Conservation (phyloP, 2,113 vertebrate species). For the Ictidomys tridecemlineatus region DNA sequence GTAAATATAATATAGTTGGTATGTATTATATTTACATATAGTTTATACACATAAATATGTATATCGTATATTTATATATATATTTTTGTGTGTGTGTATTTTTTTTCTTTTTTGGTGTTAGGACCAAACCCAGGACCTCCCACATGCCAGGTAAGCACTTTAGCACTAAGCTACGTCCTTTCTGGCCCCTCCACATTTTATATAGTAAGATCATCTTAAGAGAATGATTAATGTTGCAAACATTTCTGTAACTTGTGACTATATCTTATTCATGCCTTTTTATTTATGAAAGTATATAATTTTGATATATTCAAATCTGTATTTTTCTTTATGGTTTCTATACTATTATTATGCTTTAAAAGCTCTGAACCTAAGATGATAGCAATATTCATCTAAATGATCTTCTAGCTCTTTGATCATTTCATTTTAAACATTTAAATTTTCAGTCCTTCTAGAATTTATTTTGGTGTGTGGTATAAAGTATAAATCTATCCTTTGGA, state of each 20-base stretch:
- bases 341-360: not conserved
- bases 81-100: not conserved
- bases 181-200: not conserved
- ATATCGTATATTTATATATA: not conserved
- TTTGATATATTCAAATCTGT: not conserved
- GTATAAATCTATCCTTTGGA: not conserved
- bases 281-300: not conserved
- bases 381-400: not conserved
- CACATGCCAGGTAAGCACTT: not conserved
- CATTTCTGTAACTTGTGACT: not conserved
- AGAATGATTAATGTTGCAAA: not conserved
- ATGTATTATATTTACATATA: not conserved
- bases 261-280: not conserved
- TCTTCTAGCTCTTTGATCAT: conserved; percentile 11
- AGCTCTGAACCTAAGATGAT: conserved; percentile 14
- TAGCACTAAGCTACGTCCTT: not conserved
- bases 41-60: not conserved
- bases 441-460: not conserved
- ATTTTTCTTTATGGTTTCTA: conserved; percentile 9
- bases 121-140: not conserved
- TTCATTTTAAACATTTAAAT: conserved; percentile 46
- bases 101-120: not conserved
- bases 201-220: not conserved
- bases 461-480: not conserved
- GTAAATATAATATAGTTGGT: not conserved